A percentile compares a stretch with the other conserved stretches of the same genome.
These are phyloP conservation scores for Homarus americanus DNA, from an alignment of 1,140 invertebrate species.

Conservation along the genomic window DNA sequence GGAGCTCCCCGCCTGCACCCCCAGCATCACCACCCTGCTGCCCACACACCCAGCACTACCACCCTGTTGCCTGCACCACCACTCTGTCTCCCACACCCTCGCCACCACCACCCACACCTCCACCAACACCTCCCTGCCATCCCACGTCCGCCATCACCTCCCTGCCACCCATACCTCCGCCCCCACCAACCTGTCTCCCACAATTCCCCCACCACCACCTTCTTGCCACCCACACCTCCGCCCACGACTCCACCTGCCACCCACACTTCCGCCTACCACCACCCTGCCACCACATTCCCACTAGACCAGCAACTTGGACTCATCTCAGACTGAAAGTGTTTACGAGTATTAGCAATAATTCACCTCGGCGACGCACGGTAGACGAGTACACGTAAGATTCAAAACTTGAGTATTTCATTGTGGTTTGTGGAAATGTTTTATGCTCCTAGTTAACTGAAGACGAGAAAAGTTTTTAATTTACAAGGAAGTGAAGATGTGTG, in stretches of 20 bases:
- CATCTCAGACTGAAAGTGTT: conserved; percentile 37
- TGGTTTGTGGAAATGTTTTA: too few relatives aligned
- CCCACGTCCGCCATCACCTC: neutral
- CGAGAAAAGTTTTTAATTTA: too few relatives aligned
- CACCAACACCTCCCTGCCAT: neutral
- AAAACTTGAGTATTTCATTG: too few relatives aligned
- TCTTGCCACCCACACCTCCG: too few relatives aligned
- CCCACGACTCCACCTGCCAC: too few relatives aligned
- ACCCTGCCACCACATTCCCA: conserved; percentile 14
- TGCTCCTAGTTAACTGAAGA: too few relatives aligned
- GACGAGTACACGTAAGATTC: too few relatives aligned
- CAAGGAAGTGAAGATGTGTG: too few relatives aligned
- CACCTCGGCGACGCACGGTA: conserved; percentile 41
- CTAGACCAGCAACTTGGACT: conserved; percentile 35
- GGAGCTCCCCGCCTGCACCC: neutral
- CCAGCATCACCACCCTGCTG: neutral
- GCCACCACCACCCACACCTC: neutral
- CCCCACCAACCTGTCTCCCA: neutral
- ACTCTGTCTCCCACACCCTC: neutral
- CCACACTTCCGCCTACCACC: too few relatives aligned
- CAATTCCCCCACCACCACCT: neutral
- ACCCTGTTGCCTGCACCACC: neutral
- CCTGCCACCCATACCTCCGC: neutral
- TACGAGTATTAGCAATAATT: conserved; percentile 56
- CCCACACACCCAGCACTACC: neutral